Evolutionary conservation across 2,888 invertebrate species (phyloP).

Genomic region (Diplazon laetatorius): DNA sequence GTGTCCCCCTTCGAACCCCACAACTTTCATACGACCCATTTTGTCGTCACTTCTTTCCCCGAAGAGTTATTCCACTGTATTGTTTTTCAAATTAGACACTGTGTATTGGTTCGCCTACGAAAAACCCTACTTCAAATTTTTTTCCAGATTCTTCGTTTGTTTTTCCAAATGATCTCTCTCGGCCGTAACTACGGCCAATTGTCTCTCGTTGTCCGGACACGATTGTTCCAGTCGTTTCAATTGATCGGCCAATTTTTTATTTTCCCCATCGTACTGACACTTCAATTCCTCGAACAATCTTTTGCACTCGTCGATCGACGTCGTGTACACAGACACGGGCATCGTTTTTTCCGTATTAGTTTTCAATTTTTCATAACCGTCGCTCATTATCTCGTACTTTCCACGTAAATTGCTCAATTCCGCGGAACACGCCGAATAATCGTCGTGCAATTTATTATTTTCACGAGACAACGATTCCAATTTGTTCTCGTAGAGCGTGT

Average conservation of each 20-base stretch:
- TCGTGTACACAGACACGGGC: slow-evolving; percentile 86
- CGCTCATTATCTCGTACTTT: slow-evolving; percentile 84
- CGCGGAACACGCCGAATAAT: slow-evolving; percentile 85
- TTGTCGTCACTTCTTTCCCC: too few relatives aligned
- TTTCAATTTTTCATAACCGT: slow-evolving; percentile 84
- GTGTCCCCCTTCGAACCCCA: too few relatives aligned
- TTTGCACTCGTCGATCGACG: slow-evolving; percentile 89
- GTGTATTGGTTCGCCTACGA: too few relatives aligned
- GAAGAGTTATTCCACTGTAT: too few relatives aligned
- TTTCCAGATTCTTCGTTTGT: slow-evolving; percentile 84
- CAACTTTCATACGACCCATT: too few relatives aligned
- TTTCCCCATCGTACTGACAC: slow-evolving; percentile 88
- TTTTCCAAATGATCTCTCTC: slow-evolving; percentile 83
- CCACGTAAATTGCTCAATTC: slow-evolving; percentile 86
- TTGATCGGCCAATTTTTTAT: slow-evolving; percentile 84
- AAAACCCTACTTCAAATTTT: slow-evolving; percentile 85
- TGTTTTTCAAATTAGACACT: slow-evolving; percentile 51
- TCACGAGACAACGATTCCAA: slow-evolving; percentile 87
- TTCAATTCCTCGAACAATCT: slow-evolving; percentile 90
- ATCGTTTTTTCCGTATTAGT: slow-evolving; percentile 84
- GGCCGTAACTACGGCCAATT: slow-evolving; percentile 81
- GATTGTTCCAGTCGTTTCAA: slow-evolving; percentile 83
- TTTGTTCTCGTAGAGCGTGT: slow-evolving; percentile 89
- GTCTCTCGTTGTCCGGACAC: slow-evolving; percentile 83
- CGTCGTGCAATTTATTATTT: slow-evolving; percentile 86